Evolutionary conservation across 2,797 vertebrate species (phyloP), one percentile per base, ranked within the genome.

Genomic region (Sitta carolinensis): DNA sequence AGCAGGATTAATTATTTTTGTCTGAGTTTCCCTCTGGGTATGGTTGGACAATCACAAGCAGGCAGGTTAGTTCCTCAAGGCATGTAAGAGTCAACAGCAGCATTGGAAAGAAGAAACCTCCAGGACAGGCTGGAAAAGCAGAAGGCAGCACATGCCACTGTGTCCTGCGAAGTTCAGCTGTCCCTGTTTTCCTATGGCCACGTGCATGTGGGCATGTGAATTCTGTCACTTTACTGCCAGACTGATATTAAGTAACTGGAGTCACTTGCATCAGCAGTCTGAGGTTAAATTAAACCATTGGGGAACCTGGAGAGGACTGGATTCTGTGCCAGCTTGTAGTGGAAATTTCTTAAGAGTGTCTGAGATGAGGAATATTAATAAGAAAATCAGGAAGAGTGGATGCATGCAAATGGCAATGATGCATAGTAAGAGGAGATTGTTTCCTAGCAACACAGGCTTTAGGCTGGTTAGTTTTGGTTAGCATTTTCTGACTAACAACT

Each of bases 381-480:
- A 87, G 81, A 74, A 89, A 88, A 87, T 77, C 59, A 67, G 77
- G 77, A 82, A 74, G 42, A 61, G 52, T 18, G 42, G 16, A 62
- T 87, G 84, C 70, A 92, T 91, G 68, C 85, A 84, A 86, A 93
- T 22, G 7, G 69, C 30, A 80, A 54, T 22, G 70, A 90, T 45
- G 76, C 87, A 86, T 16, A 91, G 76, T 36, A 84, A 69, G 73
- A 90, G 66, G 87, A 93, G 73, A 51, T 59, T 69, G 96, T 96
- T 73, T 94, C 96, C 94, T 96, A 96, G 96, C 74, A 96, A 95
- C 95, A 52, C 43, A 45, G 83, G 58, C 90, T 94, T 91, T 47
- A 81, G 79, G 85, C 76, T 86, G 69, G 76, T 69, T 93, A 91
- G 91, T 88, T 90, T 84, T 81, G 43, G 91, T 94, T 94, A 86